These are phyloP conservation scores for Tokudaia tokunoshimensis DNA, from an alignment of 2,797 vertebrate species.

Conservation along the genomic window DNA sequence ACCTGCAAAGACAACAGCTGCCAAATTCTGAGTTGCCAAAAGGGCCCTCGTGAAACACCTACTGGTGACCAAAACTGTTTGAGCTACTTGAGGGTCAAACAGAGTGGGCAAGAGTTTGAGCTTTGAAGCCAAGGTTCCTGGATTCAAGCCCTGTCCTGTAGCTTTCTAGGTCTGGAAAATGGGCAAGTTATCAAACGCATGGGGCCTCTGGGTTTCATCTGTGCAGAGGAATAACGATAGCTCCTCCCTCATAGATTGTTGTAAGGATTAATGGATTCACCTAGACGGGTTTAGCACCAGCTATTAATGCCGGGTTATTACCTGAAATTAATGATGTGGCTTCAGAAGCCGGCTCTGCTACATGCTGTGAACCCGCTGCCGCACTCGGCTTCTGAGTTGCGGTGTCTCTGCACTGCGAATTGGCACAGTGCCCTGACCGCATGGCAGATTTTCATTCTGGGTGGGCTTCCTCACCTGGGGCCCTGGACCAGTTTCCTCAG, in stretches of 20 bases:
- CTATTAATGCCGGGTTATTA: background rate
- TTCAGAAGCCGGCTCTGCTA: background rate
- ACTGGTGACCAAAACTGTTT: background rate
- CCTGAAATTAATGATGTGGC: background rate
- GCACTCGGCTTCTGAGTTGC: background rate
- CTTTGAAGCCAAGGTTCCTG: background rate
- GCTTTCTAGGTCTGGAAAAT: background rate
- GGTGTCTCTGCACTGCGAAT: background rate
- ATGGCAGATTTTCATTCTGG: background rate
- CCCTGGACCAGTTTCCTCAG: background rate
- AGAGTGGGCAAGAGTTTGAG: background rate
- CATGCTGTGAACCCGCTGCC: accelerated
- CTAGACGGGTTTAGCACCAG: background rate
- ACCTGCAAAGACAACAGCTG: background rate
- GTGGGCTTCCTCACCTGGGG: background rate
- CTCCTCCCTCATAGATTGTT: background rate
- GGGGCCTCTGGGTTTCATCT: background rate
- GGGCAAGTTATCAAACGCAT: background rate
- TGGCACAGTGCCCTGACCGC: background rate
- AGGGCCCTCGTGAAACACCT: background rate
- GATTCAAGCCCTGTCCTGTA: background rate
- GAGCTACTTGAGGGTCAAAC: background rate
- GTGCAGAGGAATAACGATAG: background rate
- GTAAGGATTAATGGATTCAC: constrained; percentile 1
- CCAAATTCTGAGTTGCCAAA: background rate